Evolutionary conservation across 2,888 invertebrate species (phyloP).

Genomic region (Lithosia quadra): DNA sequence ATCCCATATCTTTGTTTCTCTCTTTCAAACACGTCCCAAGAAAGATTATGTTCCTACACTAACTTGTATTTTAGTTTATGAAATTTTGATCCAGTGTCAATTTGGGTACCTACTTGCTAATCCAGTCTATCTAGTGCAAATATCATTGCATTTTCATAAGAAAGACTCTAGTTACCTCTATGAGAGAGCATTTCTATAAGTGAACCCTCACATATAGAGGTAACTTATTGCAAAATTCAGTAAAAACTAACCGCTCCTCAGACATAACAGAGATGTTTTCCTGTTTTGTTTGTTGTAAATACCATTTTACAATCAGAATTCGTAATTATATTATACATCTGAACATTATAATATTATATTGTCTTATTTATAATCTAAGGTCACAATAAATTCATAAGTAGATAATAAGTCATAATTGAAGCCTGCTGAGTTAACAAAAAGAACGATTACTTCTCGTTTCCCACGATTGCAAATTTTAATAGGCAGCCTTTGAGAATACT

Average conservation of each 20-base stretch:
- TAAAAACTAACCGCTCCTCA: not conserved
- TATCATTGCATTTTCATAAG: too few relatives aligned
- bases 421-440: not conserved
- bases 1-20: not conserved
- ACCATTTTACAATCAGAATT: not conserved
- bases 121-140: too few relatives aligned
- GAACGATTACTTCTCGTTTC: constrained; percentile 9
- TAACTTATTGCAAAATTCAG: not conserved
- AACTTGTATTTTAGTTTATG: not conserved
- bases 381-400: too few relatives aligned
- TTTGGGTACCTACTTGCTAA: too few relatives aligned
- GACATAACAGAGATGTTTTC: too few relatives aligned
- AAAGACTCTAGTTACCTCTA: too few relatives aligned
- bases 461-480: constrained; percentile 17
- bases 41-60: not conserved
- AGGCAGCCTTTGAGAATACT: constrained; percentile 18
- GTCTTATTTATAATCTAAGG: too few relatives aligned
- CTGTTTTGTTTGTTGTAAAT: not conserved
- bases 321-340: too few relatives aligned
- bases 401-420: not conserved
- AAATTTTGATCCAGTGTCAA: not conserved
- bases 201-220: too few relatives aligned
- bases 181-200: too few relatives aligned
- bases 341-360: too few relatives aligned
- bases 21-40: not conserved